Base-by-base conservation (phyloP, 2,888 invertebrate species). In the Agrilus biguttatus region DNA sequence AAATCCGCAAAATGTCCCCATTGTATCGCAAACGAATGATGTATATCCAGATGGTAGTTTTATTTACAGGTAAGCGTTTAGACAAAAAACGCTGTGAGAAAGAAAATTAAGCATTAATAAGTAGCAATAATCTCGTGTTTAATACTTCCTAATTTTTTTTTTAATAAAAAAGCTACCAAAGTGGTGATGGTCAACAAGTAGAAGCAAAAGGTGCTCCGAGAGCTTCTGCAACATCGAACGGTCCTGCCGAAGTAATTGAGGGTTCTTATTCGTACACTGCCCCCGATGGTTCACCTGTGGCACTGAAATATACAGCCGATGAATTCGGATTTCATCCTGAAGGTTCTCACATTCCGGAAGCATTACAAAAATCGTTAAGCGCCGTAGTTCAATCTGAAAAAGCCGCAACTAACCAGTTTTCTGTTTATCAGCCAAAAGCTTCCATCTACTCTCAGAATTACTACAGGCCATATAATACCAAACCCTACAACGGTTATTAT, bases 341-440 rank as follows among this genome's bases (percentile, higher is more conserved):
- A 53, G 85, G 85, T 41, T 81, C 81, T 36, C 85, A 85, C 62
- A 64, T 85, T 52, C 84, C 85, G n/a, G n/a, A n/a, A n/a, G n/a
- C n/a, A n/a, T n/a, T n/a, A n/a, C n/a, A n/a, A n/a, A n/a, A n/a
- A n/a, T n/a, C n/a, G 33, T 37, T 40, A 43, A 46, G 38, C 40
- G 34, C 36, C 32, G 21, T 41, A 48, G 39, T 55, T 53, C 46
- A 55, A 54, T 45, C 48, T 53, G 48, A 49, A 46, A 23, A 44
- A 47, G 39, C 44, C 43, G 23, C 54, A 51, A 44, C 44, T 44
- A 42, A 43, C 39, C 50, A 45, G 53, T 52, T 5, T 2, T 10
- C 35, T 50, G 55, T 43, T 50, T 19, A 21, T 10, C 8, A 23
- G 23, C 23, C 6, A 23, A 23, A 8, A 23, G 8, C 5, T 13